Percentiles rank a stretch among this genome's conserved stretches.
Conservation (phyloP, 2,797 vertebrate species). For the Coreius guichenoti region DNA sequence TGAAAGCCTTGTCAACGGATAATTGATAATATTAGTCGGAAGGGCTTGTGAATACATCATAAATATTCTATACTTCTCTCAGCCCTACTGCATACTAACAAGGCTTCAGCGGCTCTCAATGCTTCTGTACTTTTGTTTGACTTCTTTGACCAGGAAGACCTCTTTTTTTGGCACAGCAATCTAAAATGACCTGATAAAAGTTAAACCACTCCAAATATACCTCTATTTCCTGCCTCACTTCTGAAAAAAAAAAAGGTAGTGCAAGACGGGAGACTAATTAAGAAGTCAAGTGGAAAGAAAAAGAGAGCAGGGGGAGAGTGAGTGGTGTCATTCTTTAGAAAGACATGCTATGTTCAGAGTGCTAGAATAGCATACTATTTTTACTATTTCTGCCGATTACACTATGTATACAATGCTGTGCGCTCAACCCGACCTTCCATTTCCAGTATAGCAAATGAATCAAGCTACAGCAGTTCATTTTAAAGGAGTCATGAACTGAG, state of each 20-base stretch:
- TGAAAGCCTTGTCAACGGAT: not conserved
- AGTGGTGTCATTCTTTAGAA: conserved; percentile 18
- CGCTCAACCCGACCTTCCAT: not conserved
- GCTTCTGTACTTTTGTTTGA: conserved; percentile 10
- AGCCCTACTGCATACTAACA: not conserved
- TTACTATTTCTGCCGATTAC: not conserved
- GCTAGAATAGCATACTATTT: not conserved
- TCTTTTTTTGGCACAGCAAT: conserved; percentile 1
- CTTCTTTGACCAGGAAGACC: conserved; percentile 14
- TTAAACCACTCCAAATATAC: conserved; percentile 15
- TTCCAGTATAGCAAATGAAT: not conserved
- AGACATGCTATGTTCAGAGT: not conserved
- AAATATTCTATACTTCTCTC: conserved; percentile 7
- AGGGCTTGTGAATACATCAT: not conserved
- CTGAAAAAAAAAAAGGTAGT: conserved; percentile 50
- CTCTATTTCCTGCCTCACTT: not conserved
- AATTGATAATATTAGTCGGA: not conserved
- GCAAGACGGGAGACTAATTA: conserved; percentile 51
- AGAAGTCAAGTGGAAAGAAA: conserved; percentile 36
- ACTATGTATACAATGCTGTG: not conserved
- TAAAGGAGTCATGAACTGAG: too few relatives aligned
- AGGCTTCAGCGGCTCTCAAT: not conserved
- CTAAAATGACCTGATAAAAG: conserved; percentile 4
- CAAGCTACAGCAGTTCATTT: not conserved
- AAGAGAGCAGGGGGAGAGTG: not conserved